Evolutionary conservation across 2,113 vertebrate species (phyloP), one percentile per base, ranked within the genome.

Genomic region (Ginglymostoma cirratum): DNA sequence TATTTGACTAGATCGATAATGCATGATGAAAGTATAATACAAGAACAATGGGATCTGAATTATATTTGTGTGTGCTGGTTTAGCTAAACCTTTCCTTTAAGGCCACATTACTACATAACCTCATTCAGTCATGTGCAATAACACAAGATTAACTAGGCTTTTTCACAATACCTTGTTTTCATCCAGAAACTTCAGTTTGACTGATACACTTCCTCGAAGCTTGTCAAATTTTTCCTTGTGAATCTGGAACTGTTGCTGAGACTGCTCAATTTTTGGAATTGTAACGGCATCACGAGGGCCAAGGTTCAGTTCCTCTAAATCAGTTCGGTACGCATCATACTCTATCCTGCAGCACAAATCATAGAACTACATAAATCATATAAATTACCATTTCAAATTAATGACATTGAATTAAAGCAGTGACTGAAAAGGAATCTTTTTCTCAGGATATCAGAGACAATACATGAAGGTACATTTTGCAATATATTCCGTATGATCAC

Each of bases 121-220:
- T 23, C 7, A 5, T 24, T 86, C 23, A 86, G 21, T 55, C 27
- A 34, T 30, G 14, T 61, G 27, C 96, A 83, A 24, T 21, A 34
- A 30, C 61, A 65, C 30, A 48, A 89, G 86, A 76, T 45, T 94
- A 24, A 96, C 96, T 96, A 94, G 24, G 1, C 48, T 95, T 78
- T 95, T 70, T 95, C 83, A 76, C 96, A 94, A 97, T 96, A 99
- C 99, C 99, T 99, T 99, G 97, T 99, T 99, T 98, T 99, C 99
- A 96, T 99, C 99, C 96, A 99, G 97, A 97, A 99, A 99, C 96
- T 99, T 99, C 96, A 99, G 97, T 97, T 99, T 99, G 97, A 99
- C 95, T 0, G 99, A 98, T 94, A 99, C 98, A 61, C 99, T 98
- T 21, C 97, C 99, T 94, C 99, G 98, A 98, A 99, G 99, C 97